phyloP scores from a whole-genome alignment of 2,888 invertebrate genomes.

The Sminthurinus aureus region DNA sequence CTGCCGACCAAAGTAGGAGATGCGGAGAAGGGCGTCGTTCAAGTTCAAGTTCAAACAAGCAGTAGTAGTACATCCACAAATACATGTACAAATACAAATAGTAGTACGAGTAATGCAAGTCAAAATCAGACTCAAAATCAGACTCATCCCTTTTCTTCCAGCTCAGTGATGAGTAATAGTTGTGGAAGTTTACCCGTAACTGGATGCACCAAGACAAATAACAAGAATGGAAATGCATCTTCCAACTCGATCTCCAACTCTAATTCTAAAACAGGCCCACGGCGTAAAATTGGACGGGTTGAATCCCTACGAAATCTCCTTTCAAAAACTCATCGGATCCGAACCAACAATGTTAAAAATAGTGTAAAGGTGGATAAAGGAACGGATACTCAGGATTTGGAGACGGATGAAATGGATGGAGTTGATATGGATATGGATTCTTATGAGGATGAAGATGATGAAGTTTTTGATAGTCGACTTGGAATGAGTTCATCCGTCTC shows the following conservation, averaged over 20 bases:
- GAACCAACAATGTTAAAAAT: constrained; percentile 45
- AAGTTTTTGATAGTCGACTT: constrained; percentile 20
- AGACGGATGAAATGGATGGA: constrained; percentile 25
- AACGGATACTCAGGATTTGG: constrained; percentile 54
- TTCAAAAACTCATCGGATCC: constrained; percentile 62
- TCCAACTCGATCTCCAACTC: background rate
- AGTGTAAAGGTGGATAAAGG: constrained; percentile 51
- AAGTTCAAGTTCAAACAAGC: background rate
- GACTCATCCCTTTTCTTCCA: background rate
- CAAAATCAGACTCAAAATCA: background rate
- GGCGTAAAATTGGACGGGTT: constrained; percentile 65
- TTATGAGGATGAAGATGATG: constrained; percentile 39
- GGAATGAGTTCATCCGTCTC: background rate
- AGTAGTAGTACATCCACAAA: background rate
- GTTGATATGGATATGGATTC: constrained; percentile 17
- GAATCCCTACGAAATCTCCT: constrained; percentile 68
- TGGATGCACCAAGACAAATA: background rate
- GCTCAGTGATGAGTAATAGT: background rate
- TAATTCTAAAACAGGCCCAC: background rate
- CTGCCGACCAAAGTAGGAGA: constrained; percentile 3
- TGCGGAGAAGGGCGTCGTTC: background rate
- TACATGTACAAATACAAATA: background rate
- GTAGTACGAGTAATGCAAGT: background rate
- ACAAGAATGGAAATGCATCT: background rate
- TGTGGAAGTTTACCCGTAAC: no score